Percentiles rank a stretch among this genome's conserved stretches.
These are phyloP conservation scores for Diadophis punctatus DNA, from an alignment of 2,113 vertebrate species.

Conservation along the genomic window DNA sequence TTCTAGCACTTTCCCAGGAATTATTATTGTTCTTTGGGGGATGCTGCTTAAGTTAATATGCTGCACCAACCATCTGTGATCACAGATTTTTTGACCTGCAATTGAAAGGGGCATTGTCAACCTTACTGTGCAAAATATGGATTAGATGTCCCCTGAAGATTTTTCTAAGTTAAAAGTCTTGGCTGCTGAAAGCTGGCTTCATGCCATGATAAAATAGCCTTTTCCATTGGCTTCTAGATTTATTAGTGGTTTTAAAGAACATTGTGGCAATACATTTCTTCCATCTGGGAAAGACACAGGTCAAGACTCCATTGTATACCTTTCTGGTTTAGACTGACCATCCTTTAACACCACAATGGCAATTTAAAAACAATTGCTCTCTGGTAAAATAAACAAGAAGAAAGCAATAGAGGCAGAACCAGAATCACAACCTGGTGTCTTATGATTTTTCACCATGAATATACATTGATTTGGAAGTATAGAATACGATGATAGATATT, in stretches of 20 bases:
- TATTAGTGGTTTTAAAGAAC: neutral
- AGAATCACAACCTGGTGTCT: neutral
- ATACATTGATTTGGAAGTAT: neutral
- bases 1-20: neutral
- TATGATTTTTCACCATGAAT: neutral
- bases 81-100: neutral
- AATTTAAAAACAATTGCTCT: neutral
- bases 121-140: conserved; percentile 2
- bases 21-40: neutral
- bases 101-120: conserved; percentile 5
- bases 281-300: neutral
- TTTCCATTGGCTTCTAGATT: neutral
- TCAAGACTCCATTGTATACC: neutral
- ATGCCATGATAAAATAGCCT: neutral
- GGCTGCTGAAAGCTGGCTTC: neutral
- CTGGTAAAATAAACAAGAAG: neutral
- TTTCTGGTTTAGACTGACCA: neutral
- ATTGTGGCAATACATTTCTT: neutral
- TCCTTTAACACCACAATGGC: neutral
- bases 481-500: neutral
- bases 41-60: neutral
- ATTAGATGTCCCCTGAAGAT: conserved; percentile 11
- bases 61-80: neutral
- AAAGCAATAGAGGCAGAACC: neutral
- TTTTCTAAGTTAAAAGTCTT: neutral